Conservation (phyloP, 2,797 vertebrate species). For the Hapalemur alaotrensis region DNA sequence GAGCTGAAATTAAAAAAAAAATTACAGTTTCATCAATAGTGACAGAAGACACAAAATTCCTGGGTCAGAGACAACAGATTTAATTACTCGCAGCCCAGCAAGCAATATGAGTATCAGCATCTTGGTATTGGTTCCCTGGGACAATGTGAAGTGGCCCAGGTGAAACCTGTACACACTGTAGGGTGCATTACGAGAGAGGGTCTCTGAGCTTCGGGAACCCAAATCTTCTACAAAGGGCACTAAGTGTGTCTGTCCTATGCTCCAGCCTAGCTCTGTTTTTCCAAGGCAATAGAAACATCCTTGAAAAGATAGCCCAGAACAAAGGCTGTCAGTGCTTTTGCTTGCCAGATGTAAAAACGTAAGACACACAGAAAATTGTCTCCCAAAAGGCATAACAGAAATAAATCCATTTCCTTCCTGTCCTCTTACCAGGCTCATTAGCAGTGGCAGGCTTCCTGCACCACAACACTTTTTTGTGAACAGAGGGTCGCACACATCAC, state of each 20-base stretch:
- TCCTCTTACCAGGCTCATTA: background rate
- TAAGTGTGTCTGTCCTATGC: background rate
- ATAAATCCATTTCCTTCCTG: background rate
- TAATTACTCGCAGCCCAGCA: background rate
- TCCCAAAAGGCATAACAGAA: background rate
- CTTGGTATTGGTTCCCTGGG: background rate
- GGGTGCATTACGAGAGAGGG: background rate
- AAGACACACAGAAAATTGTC: background rate
- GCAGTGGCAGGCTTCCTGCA: background rate
- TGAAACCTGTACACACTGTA: background rate
- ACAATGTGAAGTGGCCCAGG: background rate
- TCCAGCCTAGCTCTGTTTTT: background rate
- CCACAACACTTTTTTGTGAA: background rate
- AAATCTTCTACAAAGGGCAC: background rate
- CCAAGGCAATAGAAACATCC: background rate
- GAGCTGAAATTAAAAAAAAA: no score
- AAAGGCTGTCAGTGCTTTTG: background rate
- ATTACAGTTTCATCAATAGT: background rate
- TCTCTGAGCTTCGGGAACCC: background rate
- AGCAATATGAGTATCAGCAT: background rate
- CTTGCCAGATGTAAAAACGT: background rate
- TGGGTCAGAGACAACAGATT: background rate
- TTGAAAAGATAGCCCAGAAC: background rate
- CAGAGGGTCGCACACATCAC: no score
- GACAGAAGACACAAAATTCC: background rate